Conservation (phyloP, 2,888 invertebrate species). For the Noctua comes region DNA sequence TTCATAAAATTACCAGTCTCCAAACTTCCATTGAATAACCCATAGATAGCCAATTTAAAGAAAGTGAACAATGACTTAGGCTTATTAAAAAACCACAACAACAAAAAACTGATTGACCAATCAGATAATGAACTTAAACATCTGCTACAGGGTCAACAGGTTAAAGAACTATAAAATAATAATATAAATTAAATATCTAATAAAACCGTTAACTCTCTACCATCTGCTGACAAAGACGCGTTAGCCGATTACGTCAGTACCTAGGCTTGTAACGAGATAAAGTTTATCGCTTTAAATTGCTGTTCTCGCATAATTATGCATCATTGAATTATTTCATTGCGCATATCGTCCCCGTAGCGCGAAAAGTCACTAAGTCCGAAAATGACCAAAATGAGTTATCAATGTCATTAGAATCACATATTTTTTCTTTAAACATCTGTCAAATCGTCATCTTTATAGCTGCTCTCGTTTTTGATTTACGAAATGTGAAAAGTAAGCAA, state of each 20-base stretch:
- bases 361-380: no score
- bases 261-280: slow-evolving; percentile 63
- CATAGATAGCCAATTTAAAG: not conserved
- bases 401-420: no score
- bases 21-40: not conserved
- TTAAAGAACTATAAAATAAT: slow-evolving; percentile 45
- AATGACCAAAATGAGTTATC: no score
- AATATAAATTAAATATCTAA: slow-evolving; percentile 30
- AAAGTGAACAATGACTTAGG: not conserved
- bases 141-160: slow-evolving; percentile 42
- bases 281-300: slow-evolving; percentile 62
- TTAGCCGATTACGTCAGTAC: slow-evolving; percentile 62
- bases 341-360: no score
- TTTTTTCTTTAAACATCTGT: no score
- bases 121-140: slow-evolving; percentile 26
- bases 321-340: slow-evolving; percentile 60
- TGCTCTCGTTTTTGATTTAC: no score
- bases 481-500: no score
- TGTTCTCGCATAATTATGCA: slow-evolving; percentile 61
- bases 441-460: no score
- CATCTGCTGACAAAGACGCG: slow-evolving; percentile 63
- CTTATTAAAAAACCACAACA: not conserved
- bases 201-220: slow-evolving; percentile 48
- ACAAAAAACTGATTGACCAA: slow-evolving; percentile 15
- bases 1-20: not conserved